These are phyloP conservation scores for Synchiropus splendidus DNA, from an alignment of 2,113 vertebrate species.

Conservation along the genomic window DNA sequence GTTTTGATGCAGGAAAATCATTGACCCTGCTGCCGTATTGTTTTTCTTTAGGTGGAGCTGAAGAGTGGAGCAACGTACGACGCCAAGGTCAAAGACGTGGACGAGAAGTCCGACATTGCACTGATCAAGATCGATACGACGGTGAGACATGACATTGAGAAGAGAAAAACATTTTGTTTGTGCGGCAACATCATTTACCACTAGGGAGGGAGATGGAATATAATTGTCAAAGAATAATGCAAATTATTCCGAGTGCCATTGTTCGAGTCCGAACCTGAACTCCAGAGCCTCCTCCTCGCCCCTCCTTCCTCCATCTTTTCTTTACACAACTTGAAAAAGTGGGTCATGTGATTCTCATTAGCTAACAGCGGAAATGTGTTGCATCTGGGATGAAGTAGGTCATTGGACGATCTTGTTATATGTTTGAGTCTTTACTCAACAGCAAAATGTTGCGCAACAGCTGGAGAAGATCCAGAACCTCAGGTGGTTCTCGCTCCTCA, in stretches of 20 bases:
- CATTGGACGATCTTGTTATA: constrained; percentile 8
- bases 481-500: no score
- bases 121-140: constrained; percentile 87
- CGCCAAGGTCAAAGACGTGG: constrained; percentile 90
- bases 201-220: background rate
- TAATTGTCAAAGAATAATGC: no score
- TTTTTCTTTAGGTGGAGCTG: constrained; percentile 73
- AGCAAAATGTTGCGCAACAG: no score
- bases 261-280: no score
- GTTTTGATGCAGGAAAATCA: no score
- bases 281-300: background rate
- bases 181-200: background rate
- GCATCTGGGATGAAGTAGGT: constrained; percentile 31
- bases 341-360: constrained; percentile 30
- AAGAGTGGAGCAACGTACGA: constrained; percentile 83
- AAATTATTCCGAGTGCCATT: no score
- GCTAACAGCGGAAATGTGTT: constrained; percentile 30
- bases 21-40: no score
- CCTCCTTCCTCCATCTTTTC: background rate
- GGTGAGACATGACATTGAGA: no score
- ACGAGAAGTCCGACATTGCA: constrained; percentile 95
- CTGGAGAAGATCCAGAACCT: no score
- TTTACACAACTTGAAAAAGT: constrained; percentile 15
- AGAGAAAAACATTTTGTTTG: background rate
- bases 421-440: no score